Base-by-base conservation (phyloP, 2,888 invertebrate species). In the Lepidonotus clava region DNA sequence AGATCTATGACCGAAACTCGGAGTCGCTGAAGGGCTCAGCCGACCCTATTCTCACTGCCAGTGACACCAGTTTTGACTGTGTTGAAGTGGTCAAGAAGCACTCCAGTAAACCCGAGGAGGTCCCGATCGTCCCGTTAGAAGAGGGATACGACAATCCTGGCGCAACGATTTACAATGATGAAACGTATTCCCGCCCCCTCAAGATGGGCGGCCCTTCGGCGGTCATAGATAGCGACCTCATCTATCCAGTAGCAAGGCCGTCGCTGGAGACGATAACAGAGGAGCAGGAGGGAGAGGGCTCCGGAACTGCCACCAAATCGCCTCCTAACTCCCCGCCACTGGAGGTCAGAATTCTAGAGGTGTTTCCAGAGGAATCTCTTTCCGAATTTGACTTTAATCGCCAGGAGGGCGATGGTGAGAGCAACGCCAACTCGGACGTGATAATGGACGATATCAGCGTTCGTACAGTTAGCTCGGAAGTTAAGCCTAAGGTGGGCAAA, bases 11-110 rank as follows among this genome's bases (percentile, higher is more conserved):
- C 8, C 14, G 36, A 4, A 6, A 6, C 8, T 14, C 38, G 21
- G 80, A 80, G 32, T 80, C 80, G 6, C 24, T 80, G n/a, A 80
- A 80, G 28, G 80, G 80, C 41, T 80, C 80, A n/a, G 46, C 80
- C 21, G 80, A 80, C 34, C 80, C 80, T 6, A 80, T 80, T 5
- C 46, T 80, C n/a, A 41, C 41, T 2, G 11, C 21, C 2, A 80
- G 80, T 34, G 46, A 41, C 28, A 80, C 80, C 0, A 80, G 80
- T 46, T 80, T 80, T 32, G 80, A 80, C 51, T 80, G 80, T 80
- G 80, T 80, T 6, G 80, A 80, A 28, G 80, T 80, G 80, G 21
- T 14, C 11, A 51, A 14, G 51, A 51, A 11, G 14, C 51, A 51
- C 21, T 21, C 51, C 51, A 80, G 80, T 28, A 71, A 34, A 6